Base-by-base conservation (phyloP, 2,797 vertebrate species). In the Eupleurogrammus muticus region DNA sequence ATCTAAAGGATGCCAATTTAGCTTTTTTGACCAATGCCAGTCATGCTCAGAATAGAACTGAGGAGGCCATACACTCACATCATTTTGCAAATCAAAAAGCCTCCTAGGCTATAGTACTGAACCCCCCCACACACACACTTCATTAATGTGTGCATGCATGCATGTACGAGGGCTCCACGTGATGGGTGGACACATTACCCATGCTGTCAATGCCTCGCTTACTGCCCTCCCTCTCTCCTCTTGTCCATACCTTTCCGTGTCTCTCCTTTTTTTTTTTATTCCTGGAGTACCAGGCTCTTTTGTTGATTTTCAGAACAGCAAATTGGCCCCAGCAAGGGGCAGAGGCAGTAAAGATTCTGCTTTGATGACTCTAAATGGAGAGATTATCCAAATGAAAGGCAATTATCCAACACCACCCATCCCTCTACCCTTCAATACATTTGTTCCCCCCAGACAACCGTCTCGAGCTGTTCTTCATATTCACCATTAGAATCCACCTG, bases 311-410 rank as follows among this genome's bases (percentile, higher is more conserved):
- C 72, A 65, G 79, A 86, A 74, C 57, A 69, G 86, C 85, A 90
- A 89, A 90, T 89, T 90, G 78, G 73, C 50, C 70, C 11, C 86
- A 85, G 81, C 77, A 36, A 83, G 81, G 69, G 84, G 77, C 73
- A 81, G 28, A 75, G 76, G 73, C 75, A 88, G 80, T 87, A 74
- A n/a, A 80, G 85, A 83, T 75, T 76, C 82, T 85, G 89, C 90
- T 91, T 87, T 92, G 87, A 91, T 87, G 84, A 88, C 80, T 90
- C 83, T 85, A 87, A 90, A 90, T 91, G 82, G 84, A 77, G 76
- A 89, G 85, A 90, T 92, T 92, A 92, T 84, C 88, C 79, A 92
- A 91, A 88, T 83, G 86, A 91, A 90, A 89, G 84, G 82, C 87
- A 89, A 89, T 92, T 90, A 89, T 81, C 77, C 68, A 68, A 82